phyloP scores from a whole-genome alignment of 1,140 invertebrate genomes.

The Pogonomyrmex californicus region DNA sequence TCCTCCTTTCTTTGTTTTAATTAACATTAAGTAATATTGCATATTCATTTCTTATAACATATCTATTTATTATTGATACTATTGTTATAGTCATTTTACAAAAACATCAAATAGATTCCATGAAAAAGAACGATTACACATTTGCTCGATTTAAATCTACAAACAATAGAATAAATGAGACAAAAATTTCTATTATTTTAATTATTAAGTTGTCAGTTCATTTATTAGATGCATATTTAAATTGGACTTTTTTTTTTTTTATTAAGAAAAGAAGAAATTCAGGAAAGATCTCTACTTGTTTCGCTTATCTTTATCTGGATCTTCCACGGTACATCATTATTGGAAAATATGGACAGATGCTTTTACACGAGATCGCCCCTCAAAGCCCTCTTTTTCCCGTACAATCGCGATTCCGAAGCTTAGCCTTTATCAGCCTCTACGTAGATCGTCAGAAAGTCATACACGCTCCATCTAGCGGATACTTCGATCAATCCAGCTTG shows the following conservation, averaged over 20 bases:
- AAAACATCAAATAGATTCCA: too few relatives aligned
- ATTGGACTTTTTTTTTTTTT: neutral
- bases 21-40: neutral
- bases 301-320: neutral
- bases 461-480: slow-evolving; percentile 18
- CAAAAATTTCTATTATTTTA: too few relatives aligned
- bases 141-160: neutral
- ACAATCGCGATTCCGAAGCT: neutral
- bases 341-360: neutral
- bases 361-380: neutral
- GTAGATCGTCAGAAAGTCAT: neutral
- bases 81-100: neutral
- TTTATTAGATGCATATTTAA: neutral
- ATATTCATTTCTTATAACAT: slow-evolving; percentile 1
- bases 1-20: slow-evolving; percentile 16
- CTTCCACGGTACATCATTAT: neutral
- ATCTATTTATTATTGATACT: neutral
- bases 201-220: neutral
- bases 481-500: slow-evolving; percentile 14
- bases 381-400: neutral
- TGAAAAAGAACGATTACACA: neutral
- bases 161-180: neutral
- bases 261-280: neutral
- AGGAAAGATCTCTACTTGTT: neutral
- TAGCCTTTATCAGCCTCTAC: neutral